Conservation (phyloP, 1,140 invertebrate genomes). For the Daktulosphaira vitifoliae region DNA sequence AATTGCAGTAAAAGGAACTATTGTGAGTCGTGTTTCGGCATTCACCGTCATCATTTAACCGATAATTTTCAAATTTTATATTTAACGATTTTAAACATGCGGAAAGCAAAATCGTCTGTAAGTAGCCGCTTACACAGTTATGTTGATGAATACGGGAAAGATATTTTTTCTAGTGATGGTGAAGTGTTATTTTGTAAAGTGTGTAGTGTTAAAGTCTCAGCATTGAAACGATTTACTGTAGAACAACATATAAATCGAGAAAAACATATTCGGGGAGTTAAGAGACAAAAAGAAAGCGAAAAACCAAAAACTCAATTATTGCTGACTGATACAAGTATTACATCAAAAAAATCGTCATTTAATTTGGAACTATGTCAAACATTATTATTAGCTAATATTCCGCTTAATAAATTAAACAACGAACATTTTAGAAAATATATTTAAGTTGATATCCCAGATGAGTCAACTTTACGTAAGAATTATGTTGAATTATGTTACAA, state of each 20-base stretch:
- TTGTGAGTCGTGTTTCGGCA: too few species aligned
- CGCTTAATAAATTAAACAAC: slow-evolving; percentile 7
- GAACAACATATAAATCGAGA: slow-evolving; percentile 2
- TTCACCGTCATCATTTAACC: too few species aligned
- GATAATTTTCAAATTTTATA: too few species aligned
- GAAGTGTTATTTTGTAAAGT: slow-evolving; percentile 12
- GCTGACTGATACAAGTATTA: slow-evolving; percentile 9
- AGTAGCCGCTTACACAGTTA: too few species aligned
- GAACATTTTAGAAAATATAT: slow-evolving; percentile 5
- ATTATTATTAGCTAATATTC: slow-evolving; percentile 10
- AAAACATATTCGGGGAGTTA: slow-evolving; percentile 6
- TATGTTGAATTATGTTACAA: slow-evolving; percentile 2
- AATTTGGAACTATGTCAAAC: slow-evolving; percentile 12
- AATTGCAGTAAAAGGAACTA: too few species aligned
- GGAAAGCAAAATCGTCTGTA: too few species aligned
- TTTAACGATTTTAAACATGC: too few species aligned
- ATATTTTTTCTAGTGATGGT: slow-evolving; percentile 10
- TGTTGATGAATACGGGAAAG: neutral
- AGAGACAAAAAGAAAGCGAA: neutral
- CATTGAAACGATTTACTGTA: slow-evolving; percentile 12
- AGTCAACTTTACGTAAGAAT: neutral
- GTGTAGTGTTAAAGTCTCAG: slow-evolving; percentile 2
- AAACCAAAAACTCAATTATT: slow-evolving; percentile 11
- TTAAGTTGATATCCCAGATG: neutral
- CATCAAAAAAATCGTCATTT: slow-evolving; percentile 8